Conservation (phyloP, 2,888 invertebrate genomes). For the Dasypolia templi region DNA sequence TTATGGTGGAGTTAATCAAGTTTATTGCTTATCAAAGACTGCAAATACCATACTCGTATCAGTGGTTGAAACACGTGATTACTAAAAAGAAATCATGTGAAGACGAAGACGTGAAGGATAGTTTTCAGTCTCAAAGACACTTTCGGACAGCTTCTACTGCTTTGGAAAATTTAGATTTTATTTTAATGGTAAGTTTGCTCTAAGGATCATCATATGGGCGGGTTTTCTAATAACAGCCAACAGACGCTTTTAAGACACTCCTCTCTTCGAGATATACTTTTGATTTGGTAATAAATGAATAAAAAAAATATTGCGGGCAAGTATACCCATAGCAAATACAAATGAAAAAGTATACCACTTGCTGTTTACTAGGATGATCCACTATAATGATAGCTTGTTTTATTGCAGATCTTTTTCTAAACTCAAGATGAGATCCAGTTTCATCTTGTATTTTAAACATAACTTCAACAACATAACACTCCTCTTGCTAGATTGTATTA, state of each 20-base stretch:
- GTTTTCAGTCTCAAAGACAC: slow-evolving; percentile 84
- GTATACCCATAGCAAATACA: neutral
- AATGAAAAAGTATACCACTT: neutral
- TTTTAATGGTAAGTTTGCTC: slow-evolving; percentile 78
- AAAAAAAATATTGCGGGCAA: too few relatives aligned
- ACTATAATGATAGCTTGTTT: neutral
- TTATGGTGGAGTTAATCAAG: slow-evolving; percentile 90
- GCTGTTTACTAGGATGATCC: neutral
- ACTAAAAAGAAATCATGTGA: slow-evolving; percentile 78
- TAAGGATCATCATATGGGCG: neutral
- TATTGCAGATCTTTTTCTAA: slow-evolving; percentile 5
- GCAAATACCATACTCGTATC: slow-evolving; percentile 89
- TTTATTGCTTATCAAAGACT: slow-evolving; percentile 90
- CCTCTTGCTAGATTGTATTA: neutral
- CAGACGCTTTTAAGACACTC: too few relatives aligned
- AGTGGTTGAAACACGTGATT: slow-evolving; percentile 87
- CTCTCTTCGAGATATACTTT: neutral
- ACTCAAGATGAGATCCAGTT: neutral
- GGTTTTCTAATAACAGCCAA: neutral
- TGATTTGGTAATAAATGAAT: neutral
- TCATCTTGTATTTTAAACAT: neutral
- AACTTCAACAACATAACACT: too few relatives aligned
- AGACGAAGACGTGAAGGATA: slow-evolving; percentile 75
- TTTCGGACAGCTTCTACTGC: slow-evolving; percentile 84
- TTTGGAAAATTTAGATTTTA: slow-evolving; percentile 85